Conservation (phyloP, 2,888 invertebrate genomes). For the Campaea margaritaria region DNA sequence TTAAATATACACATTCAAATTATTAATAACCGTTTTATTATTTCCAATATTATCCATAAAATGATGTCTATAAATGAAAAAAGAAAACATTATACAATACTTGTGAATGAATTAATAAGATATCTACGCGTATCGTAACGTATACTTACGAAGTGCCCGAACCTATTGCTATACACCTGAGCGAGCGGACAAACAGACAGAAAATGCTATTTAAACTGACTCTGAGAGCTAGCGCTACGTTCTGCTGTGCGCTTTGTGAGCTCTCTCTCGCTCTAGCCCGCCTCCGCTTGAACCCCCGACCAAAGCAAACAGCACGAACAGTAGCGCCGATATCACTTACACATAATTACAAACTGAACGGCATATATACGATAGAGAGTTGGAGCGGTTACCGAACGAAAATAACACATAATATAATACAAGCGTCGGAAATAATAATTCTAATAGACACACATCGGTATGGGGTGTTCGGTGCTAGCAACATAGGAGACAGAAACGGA, state of each 20-base stretch:
- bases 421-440: slow-evolving; percentile 17
- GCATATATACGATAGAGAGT: not conserved
- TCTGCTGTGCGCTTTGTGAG: slow-evolving; percentile 4
- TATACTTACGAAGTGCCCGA: slow-evolving; percentile 73
- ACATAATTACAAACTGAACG: slow-evolving; percentile 9
- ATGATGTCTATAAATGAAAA: slow-evolving; percentile 1
- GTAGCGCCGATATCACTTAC: slow-evolving; percentile 1
- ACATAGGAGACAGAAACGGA: slow-evolving; percentile 4
- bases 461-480: slow-evolving; percentile 17
- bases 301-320: slow-evolving; percentile 2
- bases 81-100: slow-evolving; percentile 6
- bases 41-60: slow-evolving; percentile 4
- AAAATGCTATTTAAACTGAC: slow-evolving; percentile 63
- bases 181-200: slow-evolving; percentile 75
- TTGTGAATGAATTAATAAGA: slow-evolving; percentile 21
- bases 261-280: not conserved
- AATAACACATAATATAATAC: slow-evolving; percentile 11
- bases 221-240: slow-evolving; percentile 35
- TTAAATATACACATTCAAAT: slow-evolving; percentile 11
- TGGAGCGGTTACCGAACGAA: slow-evolving; percentile 7
- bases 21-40: not conserved
- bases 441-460: slow-evolving; percentile 4
- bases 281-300: not conserved
- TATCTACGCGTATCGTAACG: slow-evolving; percentile 53
- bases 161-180: slow-evolving; percentile 78